Evolutionary conservation across 2,113 vertebrate species (phyloP), one percentile per base, ranked within the genome.

Genomic region (Dolichotis patagonum): DNA sequence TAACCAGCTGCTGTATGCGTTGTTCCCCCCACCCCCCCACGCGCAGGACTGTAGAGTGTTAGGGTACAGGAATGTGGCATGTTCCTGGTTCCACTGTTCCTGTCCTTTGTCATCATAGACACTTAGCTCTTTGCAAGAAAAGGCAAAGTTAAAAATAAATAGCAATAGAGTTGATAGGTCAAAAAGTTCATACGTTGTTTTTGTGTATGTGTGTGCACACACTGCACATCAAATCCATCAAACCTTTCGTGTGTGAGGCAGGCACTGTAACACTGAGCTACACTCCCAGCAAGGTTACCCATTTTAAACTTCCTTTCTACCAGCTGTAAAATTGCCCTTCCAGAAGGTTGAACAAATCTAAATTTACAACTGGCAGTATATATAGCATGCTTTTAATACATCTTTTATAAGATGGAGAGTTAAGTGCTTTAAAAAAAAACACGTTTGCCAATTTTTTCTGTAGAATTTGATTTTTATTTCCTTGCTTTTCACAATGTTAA

Each of bases 331-430:
- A 73, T 62, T 77, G 16, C 32, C 67, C 41, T 95, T 86, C 60
- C 75, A 90, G 35, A 56, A 95, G 4, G 73, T 1, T 80, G 26
- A 94, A 19, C 73, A 46, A 43, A 38, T 86, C 65, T 83, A 49
- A 85, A 73, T 88, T 81, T 94, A 90, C 0, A 62, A 4, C n/a
- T 58, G 56, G 17, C 13, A 32, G 7, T 43, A 52, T 19, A 32
- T 63, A 8, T n/a, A 85, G 11, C 69, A 63, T 43, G 38, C 52
- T 77, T 73, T 80, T 84, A 69, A 75, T 24, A 38, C 30, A 62
- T 90, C 75, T 92, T 94, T 95, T 80, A 90, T 85, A 94, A 85
- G 91, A 54, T 75, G 58, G 52, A 28, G 19, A 73, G 52, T 83
- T 78, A 65, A n/a, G 20, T 35, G 17, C 69, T 85, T 88, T 35